phyloP scores from a whole-genome alignment of 2,888 invertebrate species.

The Petrolisthes manimaculis region DNA sequence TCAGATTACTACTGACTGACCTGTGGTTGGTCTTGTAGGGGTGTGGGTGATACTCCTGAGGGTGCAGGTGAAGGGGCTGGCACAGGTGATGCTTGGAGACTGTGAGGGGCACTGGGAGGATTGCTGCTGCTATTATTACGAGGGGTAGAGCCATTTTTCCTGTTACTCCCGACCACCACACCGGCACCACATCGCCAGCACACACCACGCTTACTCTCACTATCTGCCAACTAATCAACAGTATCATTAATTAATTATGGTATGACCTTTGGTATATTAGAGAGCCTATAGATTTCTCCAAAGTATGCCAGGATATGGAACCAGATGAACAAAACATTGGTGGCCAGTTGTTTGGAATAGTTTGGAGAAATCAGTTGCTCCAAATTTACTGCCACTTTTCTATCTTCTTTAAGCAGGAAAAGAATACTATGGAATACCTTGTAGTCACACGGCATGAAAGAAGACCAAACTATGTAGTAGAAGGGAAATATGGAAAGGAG shows the following conservation, averaged over 20 bases:
- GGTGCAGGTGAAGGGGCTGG: slow-evolving; percentile 29
- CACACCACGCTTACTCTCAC: slow-evolving; percentile 49
- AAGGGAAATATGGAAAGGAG: background rate
- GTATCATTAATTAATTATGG: background rate
- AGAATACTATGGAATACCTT: no score
- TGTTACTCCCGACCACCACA: background rate
- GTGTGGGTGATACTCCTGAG: slow-evolving; percentile 15
- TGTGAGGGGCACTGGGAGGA: slow-evolving; percentile 23
- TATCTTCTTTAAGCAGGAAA: no score
- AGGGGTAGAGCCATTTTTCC: background rate
- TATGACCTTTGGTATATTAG: background rate
- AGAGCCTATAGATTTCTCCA: no score
- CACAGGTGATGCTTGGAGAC: slow-evolving; percentile 38
- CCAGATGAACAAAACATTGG: no score
- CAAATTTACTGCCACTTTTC: no score
- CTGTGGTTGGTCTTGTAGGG: slow-evolving; percentile 31
- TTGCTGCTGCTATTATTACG: slow-evolving; percentile 14
- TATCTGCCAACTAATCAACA: slow-evolving; percentile 40
- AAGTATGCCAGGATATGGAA: no score
- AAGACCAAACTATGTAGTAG: background rate
- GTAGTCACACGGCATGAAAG: background rate
- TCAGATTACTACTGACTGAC: slow-evolving; percentile 9
- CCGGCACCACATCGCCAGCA: slow-evolving; percentile 44
- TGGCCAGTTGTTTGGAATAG: no score
- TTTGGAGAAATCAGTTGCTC: no score